Percentiles rank a stretch among this genome's conserved stretches.
Evolutionary conservation across 2,113 vertebrate species (phyloP).

Genomic region (Neotoma lepida): DNA sequence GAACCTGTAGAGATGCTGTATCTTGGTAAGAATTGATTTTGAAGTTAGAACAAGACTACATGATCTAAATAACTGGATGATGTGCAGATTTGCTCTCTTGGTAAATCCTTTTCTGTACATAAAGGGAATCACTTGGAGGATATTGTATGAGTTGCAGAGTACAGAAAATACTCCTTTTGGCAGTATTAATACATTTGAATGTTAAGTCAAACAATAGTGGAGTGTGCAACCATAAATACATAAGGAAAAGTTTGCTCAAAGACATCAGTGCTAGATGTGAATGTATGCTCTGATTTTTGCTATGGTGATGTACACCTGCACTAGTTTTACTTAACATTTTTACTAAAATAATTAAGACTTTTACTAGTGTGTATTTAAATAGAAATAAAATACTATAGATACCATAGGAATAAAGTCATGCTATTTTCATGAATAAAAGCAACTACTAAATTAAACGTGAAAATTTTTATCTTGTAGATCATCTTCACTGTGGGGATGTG

Average conservation of each 20-base stretch:
- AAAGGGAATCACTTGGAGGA: background rate
- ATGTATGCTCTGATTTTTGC: background rate
- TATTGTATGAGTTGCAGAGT: background rate
- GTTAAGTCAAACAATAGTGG: background rate
- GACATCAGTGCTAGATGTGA: background rate
- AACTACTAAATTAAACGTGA: background rate
- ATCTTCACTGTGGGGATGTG: background rate
- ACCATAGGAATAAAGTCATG: background rate
- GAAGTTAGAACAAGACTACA: background rate
- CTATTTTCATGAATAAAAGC: slow-evolving; percentile 25
- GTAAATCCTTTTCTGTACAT: background rate
- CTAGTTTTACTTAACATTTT: slow-evolving; percentile 33
- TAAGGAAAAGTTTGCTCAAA: background rate
- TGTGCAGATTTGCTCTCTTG: background rate
- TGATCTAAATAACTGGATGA: background rate
- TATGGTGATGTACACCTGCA: background rate
- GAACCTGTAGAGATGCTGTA: background rate
- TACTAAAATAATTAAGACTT: background rate
- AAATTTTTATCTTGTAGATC: background rate
- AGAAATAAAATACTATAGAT: slow-evolving; percentile 4
- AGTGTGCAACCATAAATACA: background rate
- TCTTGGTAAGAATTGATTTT: background rate
- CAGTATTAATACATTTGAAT: background rate
- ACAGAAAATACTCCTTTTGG: background rate
- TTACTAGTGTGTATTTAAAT: background rate